Evolutionary conservation across 2,888 invertebrate species (phyloP).

Genomic region (Lypha dubia): DNA sequence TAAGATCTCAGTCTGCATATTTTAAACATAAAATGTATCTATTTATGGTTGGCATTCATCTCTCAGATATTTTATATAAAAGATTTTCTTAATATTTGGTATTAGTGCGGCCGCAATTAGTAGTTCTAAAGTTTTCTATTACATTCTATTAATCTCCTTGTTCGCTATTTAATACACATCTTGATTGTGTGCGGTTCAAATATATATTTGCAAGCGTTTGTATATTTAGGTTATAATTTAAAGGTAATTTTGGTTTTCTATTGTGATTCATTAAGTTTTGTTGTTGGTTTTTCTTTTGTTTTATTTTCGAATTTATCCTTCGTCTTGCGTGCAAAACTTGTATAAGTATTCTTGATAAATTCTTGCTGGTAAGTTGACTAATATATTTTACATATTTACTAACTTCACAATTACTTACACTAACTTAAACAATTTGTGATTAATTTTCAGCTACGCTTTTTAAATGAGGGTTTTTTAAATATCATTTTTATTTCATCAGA

Average conservation of each 20-base stretch:
- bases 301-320: background rate
- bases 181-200: conserved; percentile 1
- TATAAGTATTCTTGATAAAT: background rate
- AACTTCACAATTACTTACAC: background rate
- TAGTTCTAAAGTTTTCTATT: background rate
- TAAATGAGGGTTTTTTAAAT: too few species aligned
- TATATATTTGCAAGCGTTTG: background rate
- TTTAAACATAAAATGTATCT: too few species aligned
- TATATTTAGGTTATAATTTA: background rate
- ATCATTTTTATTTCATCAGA: too few species aligned
- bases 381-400: background rate
- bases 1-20: too few species aligned
- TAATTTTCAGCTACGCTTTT: too few species aligned
- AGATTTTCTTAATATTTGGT: too few species aligned
- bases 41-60: too few species aligned
- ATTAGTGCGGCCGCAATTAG: too few species aligned
- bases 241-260: background rate
- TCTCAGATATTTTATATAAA: too few species aligned
- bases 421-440: too few species aligned
- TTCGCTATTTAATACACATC: background rate
- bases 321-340: background rate
- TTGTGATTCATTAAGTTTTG: background rate
- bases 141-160: background rate
- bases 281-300: background rate
- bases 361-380: background rate